These are phyloP conservation scores for Beris morrisii DNA, from an alignment of 2,888 invertebrate genomes.

Conservation along the genomic window DNA sequence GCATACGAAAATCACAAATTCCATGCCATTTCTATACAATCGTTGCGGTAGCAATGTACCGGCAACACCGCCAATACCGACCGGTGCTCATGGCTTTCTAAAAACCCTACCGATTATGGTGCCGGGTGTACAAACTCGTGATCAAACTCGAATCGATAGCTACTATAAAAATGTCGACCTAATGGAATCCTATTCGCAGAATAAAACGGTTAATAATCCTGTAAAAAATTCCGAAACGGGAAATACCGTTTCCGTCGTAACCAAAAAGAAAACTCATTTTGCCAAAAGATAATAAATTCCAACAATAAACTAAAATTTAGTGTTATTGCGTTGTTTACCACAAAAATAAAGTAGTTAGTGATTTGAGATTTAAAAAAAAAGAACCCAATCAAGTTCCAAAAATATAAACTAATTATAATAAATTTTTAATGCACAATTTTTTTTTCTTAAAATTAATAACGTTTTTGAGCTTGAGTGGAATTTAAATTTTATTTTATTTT, in stretches of 20 bases:
- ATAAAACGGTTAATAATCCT: not conserved
- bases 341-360: too few relatives aligned
- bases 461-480: too few relatives aligned
- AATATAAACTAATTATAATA: too few relatives aligned
- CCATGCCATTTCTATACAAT: constrained; percentile 54
- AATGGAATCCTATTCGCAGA: constrained; percentile 2
- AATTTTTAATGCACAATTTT: too few relatives aligned
- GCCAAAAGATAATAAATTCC: constrained; percentile 26
- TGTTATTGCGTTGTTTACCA: too few relatives aligned
- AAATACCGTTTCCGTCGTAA: not conserved
- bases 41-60: constrained; percentile 51
- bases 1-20: constrained; percentile 54
- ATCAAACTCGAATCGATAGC: constrained; percentile 38
- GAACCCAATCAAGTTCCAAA: too few relatives aligned
- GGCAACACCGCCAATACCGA: constrained; percentile 54
- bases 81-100: constrained; percentile 53
- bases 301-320: too few relatives aligned
- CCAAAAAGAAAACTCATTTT: constrained; percentile 22
- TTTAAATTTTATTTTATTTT: too few relatives aligned
- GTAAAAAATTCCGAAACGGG: constrained; percentile 12
- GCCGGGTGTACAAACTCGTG: constrained; percentile 35
- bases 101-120: constrained; percentile 54
- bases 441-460: too few relatives aligned
- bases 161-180: constrained; percentile 37
- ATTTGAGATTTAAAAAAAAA: too few relatives aligned